Base-by-base conservation (phyloP, 2,113 vertebrate species). In the Rhinichthys klamathensis region DNA sequence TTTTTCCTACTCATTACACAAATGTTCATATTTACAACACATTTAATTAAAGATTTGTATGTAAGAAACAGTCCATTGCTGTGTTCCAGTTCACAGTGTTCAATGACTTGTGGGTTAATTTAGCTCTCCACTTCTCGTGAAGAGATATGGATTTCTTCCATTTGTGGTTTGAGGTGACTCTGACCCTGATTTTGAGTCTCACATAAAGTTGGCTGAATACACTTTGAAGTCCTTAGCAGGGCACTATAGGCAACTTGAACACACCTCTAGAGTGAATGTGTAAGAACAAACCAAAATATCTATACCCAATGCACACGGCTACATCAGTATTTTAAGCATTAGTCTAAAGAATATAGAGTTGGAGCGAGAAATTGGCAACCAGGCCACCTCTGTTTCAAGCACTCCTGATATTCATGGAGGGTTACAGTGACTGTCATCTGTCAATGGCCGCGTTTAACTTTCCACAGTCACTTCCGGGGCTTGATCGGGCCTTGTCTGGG, bases 371-470 rank as follows among this genome's bases (percentile, higher is more conserved):
- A 78, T n/a, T 23, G 54, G 21, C 75, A 58, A 58, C 25, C 30
- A 35, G 1, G 54, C 30, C 10, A 60, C 54, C 32, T n/a, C 18
- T 58, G 54, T 38, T 58, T 78, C 25, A 76, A 38, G 32, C 69
- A 81, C 80, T 69, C 41, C 23, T 63, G 79, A 70, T 41, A 86
- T 85, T 88, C 16, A 70, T 74, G 77, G 79, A 83, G 69, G 82
- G 70, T 70, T 85, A 21, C 79, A 61, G 65, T 82, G 81, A 72
- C 80, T 61, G 13, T 41, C 77, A 78, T 83, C 49, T n/a, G 49
- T 75, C 78, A 74, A 77, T 84, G 76, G 1, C 38, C 38, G 38
- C 38, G 38, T n/a, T n/a, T n/a, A n/a, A n/a, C n/a, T 41, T 3
- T 46, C 46, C 46, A 46, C 46, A 3, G 46, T 46, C 46, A 46